phyloP scores from a whole-genome alignment of 2,888 invertebrate genomes.

The Euclidia mi region DNA sequence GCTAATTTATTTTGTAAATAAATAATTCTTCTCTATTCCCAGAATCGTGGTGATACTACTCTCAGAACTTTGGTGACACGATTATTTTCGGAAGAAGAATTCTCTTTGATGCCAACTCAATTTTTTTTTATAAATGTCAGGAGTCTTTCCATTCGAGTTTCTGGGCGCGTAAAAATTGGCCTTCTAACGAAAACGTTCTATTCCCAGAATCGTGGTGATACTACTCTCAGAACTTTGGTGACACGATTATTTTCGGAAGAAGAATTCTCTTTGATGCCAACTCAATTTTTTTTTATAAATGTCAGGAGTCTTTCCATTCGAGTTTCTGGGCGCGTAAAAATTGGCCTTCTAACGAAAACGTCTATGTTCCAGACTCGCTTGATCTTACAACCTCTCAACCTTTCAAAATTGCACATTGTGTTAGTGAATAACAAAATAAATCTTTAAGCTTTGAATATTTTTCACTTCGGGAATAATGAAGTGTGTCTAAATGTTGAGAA shows the following conservation, averaged over 20 bases:
- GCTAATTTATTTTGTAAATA: too few relatives aligned
- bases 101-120: conserved; percentile 51
- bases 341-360: conserved; percentile 47
- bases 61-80: conserved; percentile 41
- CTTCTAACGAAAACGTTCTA: too few relatives aligned
- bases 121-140: too few relatives aligned
- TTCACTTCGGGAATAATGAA: not conserved
- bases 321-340: conserved; percentile 55
- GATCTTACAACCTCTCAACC: conserved; percentile 22
- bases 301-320: conserved; percentile 45
- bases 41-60: conserved; percentile 25
- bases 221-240: too few relatives aligned
- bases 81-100: conserved; percentile 47
- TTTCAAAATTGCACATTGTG: not conserved
- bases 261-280: too few relatives aligned
- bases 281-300: conserved; percentile 57
- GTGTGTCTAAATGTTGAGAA: not conserved
- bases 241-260: too few relatives aligned
- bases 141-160: too few relatives aligned
- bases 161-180: too few relatives aligned
- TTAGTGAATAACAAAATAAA: not conserved
- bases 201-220: too few relatives aligned
- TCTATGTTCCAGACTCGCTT: conserved; percentile 22
- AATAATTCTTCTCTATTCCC: not conserved
- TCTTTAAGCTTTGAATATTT: conserved; percentile 1